Conservation (phyloP, 2,888 invertebrate genomes). For the Hydrotaea diabolus region DNA sequence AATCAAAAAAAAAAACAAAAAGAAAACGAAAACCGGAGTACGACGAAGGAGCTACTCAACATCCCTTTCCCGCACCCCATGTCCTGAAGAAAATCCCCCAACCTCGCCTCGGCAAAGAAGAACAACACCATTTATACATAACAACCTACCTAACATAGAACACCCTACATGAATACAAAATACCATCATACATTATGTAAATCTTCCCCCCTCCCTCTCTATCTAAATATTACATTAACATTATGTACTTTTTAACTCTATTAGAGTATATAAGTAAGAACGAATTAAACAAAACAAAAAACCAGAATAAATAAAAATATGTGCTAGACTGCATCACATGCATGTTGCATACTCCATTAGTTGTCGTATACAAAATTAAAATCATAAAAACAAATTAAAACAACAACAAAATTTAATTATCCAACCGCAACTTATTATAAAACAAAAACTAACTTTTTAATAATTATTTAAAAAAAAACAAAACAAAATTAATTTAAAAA, state of each 20-base stretch:
- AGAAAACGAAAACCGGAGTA: neutral
- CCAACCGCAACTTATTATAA: constrained; percentile 33
- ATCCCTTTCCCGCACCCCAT: neutral
- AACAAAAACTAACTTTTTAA: constrained; percentile 54
- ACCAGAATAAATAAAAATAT: neutral
- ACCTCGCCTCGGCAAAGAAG: neutral
- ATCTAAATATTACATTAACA: neutral
- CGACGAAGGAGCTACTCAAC: neutral
- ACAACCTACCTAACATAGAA: neutral
- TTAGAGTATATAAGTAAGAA: constrained; percentile 32
- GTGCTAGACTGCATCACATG: constrained; percentile 15
- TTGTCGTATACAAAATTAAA: constrained; percentile 60
- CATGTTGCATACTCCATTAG: constrained; percentile 57
- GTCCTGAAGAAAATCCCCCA: no score
- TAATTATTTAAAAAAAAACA: constrained; percentile 27
- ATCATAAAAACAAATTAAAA: neutral
- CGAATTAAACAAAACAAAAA: neutral
- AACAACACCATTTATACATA: constrained; percentile 41
- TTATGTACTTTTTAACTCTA: constrained; percentile 60
- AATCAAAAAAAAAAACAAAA: constrained; percentile 2
- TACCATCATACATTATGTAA: constrained; percentile 11
- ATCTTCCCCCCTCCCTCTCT: neutral
- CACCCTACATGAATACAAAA: no score
- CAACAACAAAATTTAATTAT: neutral
- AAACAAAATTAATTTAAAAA: constrained; percentile 6